phyloP scores from a whole-genome alignment of 2,113 vertebrate species.

The Pagrus major region DNA sequence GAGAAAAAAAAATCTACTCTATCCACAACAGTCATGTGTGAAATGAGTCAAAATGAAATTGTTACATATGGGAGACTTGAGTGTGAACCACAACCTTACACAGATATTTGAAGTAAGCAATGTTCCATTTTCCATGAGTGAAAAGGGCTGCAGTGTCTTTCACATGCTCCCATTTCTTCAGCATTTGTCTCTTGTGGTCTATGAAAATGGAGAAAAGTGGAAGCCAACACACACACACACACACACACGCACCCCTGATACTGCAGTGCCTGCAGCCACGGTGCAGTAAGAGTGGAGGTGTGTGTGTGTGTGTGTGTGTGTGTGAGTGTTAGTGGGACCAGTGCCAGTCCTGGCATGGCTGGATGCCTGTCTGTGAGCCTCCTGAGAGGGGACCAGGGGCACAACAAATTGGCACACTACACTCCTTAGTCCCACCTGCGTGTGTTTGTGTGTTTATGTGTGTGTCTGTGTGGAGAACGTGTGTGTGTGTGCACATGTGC shows the following conservation, averaged over 20 bases:
- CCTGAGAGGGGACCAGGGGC: conserved; percentile 80
- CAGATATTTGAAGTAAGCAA: conserved; percentile 33
- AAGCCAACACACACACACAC: conserved; percentile 17
- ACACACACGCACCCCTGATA: conserved; percentile 34
- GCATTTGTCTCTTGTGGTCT: conserved; percentile 66
- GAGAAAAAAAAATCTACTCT: not conserved
- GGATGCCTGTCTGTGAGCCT: conserved; percentile 72
- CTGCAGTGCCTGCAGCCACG: conserved; percentile 63
- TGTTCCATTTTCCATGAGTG: conserved; percentile 48
- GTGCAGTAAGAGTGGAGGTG: conserved; percentile 44
- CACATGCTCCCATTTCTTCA: conserved; percentile 61
- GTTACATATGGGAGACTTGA: conserved; percentile 9
- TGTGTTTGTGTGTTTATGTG: conserved; percentile 66
- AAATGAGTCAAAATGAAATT: conserved; percentile 18
- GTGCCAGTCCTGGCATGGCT: conserved; percentile 79
- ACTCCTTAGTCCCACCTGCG: conserved; percentile 74
- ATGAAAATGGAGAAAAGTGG: conserved; percentile 62
- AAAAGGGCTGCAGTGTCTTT: conserved; percentile 48
- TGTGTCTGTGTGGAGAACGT: conserved; percentile 47
- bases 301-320: conserved; percentile 50
- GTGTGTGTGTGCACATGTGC: conserved; percentile 25
- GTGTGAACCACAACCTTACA: conserved; percentile 38
- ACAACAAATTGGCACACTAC: conserved; percentile 78
- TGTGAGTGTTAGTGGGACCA: conserved; percentile 65
- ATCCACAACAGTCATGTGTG: conserved; percentile 16